Evolutionary conservation across 2,888 invertebrate genomes (phyloP).

Genomic region (Chrysolina oricalcia): DNA sequence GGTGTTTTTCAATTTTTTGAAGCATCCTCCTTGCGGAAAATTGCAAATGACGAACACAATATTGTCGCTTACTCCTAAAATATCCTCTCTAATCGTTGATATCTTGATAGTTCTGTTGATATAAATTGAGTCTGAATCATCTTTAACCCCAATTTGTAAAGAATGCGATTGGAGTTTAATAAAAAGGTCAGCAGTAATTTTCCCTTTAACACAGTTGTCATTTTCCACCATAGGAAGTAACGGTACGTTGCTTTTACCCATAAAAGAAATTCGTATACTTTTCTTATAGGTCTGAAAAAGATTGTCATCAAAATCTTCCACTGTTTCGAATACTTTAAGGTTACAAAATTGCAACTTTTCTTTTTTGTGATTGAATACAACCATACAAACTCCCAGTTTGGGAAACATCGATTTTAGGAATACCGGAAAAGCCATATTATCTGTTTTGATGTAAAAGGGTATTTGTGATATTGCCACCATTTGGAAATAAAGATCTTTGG

Average conservation of each 20-base stretch:
- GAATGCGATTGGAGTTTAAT: background rate
- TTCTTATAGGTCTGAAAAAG: background rate
- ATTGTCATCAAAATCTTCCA: background rate
- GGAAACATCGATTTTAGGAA: background rate
- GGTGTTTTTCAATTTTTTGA: background rate
- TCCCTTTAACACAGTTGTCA: background rate
- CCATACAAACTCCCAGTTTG: background rate
- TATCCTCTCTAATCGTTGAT: background rate
- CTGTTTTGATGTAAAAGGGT: constrained; percentile 14
- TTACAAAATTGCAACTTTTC: background rate
- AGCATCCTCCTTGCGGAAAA: background rate
- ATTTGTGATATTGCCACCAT: background rate
- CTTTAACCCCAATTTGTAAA: background rate
- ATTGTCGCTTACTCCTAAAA: background rate
- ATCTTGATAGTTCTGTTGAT: constrained; percentile 7
- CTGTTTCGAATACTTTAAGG: background rate
- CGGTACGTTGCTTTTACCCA: background rate
- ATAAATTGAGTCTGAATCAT: background rate
- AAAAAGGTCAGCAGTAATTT: background rate
- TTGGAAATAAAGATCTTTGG: constrained; percentile 8
- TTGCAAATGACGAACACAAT: background rate
- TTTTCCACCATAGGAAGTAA: constrained; percentile 1
- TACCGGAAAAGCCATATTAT: background rate
- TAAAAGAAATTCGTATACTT: background rate
- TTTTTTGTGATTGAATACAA: background rate